Evolutionary conservation across 2,113 vertebrate species (phyloP), one percentile per base, ranked within the genome.

Genomic region (Corvus cornix): DNA sequence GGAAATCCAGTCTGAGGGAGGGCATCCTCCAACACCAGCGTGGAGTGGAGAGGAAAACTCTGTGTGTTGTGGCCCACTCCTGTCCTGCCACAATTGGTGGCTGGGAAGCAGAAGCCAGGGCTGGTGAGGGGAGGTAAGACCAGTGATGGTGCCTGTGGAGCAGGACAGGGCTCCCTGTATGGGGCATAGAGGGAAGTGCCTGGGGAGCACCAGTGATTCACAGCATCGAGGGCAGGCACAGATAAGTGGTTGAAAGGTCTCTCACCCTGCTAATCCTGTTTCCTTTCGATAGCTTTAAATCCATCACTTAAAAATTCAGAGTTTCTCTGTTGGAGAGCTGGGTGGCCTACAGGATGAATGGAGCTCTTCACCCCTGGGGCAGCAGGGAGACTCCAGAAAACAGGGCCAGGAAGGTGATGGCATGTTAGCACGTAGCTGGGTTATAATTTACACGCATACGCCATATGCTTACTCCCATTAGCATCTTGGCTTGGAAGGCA

Each of bases 251-350:
- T 94, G 78, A 96, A 96, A 97, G 94, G 95, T 96, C 96, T 90
- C 73, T 84, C 11, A 7, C 89, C 94, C 95, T 91, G 69, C 81
- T 97, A 97, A 97, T 97, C 96, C 96, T 16, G 6, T 59, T 95
- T 96, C 90, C 94, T 91, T 97, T 94, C 30, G 8, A 95, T 96
- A 95, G 93, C 95, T 97, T 91, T 97, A 97, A 97, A 97, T 97
- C 96, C 92, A 87, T 97, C 97, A 97, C 95, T 97, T 70, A 97
- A 97, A 97, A 96, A 97, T 97, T 91, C 93, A 55, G 22, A 80
- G 70, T 93, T 97, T 96, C 84, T 95, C 74, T 86, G 73, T 43
- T 93, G 93, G 58, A 93, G 73, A 96, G 37, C 95, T 97, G 97
- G 96, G 96, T 97, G 97, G 96, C 96, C 96, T 86, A 77, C 58